These are phyloP conservation scores for Cantharis rustica DNA, from an alignment of 2,888 invertebrate species.

Conservation along the genomic window DNA sequence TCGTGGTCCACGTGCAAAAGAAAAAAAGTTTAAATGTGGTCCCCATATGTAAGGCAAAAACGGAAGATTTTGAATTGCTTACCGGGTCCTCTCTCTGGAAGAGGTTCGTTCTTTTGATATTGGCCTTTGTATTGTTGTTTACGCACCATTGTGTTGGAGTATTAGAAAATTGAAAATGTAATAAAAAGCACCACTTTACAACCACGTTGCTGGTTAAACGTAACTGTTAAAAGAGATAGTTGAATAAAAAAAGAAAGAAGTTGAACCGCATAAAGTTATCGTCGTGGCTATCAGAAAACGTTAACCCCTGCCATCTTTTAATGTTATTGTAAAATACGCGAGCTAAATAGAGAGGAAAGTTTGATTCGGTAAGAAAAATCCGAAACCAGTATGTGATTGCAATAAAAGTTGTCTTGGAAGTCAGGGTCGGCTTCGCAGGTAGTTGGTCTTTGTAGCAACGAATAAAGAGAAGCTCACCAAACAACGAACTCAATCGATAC, in stretches of 20 bases:
- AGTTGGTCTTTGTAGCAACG: background rate
- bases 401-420: background rate
- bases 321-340: background rate
- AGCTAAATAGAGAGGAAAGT: background rate
- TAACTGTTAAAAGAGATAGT: background rate
- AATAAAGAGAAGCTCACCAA: background rate
- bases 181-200: background rate
- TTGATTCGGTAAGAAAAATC: background rate
- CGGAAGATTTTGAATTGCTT: constrained; percentile 44
- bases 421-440: background rate
- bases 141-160: constrained; percentile 54
- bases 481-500: background rate
- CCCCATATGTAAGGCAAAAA: constrained; percentile 14
- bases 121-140: constrained; percentile 46
- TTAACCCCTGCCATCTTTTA: background rate
- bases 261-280: background rate
- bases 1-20: background rate
- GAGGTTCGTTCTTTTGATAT: constrained; percentile 45
- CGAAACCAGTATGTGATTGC: background rate
- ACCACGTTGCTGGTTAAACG: background rate
- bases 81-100: constrained; percentile 61
- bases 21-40: background rate
- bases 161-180: background rate
- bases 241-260: background rate
- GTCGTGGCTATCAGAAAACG: background rate